phyloP scores from a whole-genome alignment of 2,888 invertebrate species.

The Orchesella flavescens region DNA sequence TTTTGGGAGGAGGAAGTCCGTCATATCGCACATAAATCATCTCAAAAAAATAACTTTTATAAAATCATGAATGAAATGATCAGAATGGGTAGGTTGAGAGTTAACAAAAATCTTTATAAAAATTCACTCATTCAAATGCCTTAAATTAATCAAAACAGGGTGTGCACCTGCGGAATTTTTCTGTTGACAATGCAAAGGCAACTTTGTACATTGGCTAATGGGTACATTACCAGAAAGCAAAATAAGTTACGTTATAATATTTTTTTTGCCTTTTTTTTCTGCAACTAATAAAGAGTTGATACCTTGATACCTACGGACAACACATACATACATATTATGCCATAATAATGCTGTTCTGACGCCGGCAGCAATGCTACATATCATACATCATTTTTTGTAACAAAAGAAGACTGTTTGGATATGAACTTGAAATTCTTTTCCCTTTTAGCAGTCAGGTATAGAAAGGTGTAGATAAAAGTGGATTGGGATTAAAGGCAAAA shows the following conservation, averaged over 20 bases:
- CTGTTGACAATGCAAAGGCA: too few relatives aligned
- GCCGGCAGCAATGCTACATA: slow-evolving; percentile 32
- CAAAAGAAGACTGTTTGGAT: neutral
- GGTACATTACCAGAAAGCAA: too few relatives aligned
- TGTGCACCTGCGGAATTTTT: neutral
- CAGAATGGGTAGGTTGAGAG: neutral
- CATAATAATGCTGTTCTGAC: neutral
- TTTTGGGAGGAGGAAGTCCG: slow-evolving; percentile 52
- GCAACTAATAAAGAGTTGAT: too few relatives aligned
- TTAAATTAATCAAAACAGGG: slow-evolving; percentile 11
- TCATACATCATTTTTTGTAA: slow-evolving; percentile 18
- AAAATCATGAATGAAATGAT: neutral
- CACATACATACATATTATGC: neutral
- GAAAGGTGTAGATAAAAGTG: too few relatives aligned
- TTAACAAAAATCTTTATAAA: neutral
- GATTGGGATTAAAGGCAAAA: too few relatives aligned
- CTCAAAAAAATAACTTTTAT: slow-evolving; percentile 16
- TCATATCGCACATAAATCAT: slow-evolving; percentile 46
- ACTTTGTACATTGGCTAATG: too few relatives aligned
- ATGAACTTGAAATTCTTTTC: slow-evolving; percentile 36
- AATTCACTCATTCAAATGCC: neutral
- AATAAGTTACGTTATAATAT: too few relatives aligned
- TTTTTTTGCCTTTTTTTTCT: too few relatives aligned
- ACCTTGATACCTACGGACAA: too few relatives aligned
- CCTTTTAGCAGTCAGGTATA: too few relatives aligned